Conservation (phyloP, 2,888 invertebrate genomes). For the Parnassius apollo region DNA sequence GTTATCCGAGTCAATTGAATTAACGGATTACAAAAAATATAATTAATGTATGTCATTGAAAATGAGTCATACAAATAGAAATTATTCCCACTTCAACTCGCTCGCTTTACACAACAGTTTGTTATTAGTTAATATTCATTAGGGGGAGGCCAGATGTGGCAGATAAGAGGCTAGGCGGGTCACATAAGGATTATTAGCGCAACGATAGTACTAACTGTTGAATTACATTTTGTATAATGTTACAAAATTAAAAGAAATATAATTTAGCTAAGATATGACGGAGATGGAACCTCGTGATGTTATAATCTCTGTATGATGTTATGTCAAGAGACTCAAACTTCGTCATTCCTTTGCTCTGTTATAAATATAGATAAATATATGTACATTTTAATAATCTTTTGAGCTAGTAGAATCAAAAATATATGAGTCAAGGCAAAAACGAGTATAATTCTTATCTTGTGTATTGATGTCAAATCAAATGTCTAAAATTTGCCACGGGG, state of each 20-base stretch:
- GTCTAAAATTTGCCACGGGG: no score
- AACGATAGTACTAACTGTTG: slow-evolving; percentile 33
- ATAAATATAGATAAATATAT: no score
- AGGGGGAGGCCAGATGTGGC: slow-evolving; percentile 65
- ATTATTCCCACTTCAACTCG: slow-evolving; percentile 54
- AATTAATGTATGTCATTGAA: slow-evolving; percentile 29
- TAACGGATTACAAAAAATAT: slow-evolving; percentile 1
- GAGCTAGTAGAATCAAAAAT: no score
- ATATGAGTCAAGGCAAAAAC: no score
- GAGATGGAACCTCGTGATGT: not conserved
- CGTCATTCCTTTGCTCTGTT: no score
- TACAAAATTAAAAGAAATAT: not conserved
- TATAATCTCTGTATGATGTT: no score
- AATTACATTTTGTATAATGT: slow-evolving; percentile 14
- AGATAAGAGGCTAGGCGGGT: slow-evolving; percentile 51
- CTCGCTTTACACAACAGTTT: slow-evolving; percentile 54
- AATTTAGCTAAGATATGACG: not conserved
- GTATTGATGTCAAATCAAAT: no score
- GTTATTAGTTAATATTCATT: slow-evolving; percentile 78
- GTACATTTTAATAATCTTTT: no score
- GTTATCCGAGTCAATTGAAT: no score
- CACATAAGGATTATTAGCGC: slow-evolving; percentile 46
- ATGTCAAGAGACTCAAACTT: no score
- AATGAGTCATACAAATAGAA: slow-evolving; percentile 62
- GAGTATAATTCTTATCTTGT: no score